These are phyloP conservation scores for Lemur catta DNA, from an alignment of 2,797 vertebrate genomes.

Conservation along the genomic window DNA sequence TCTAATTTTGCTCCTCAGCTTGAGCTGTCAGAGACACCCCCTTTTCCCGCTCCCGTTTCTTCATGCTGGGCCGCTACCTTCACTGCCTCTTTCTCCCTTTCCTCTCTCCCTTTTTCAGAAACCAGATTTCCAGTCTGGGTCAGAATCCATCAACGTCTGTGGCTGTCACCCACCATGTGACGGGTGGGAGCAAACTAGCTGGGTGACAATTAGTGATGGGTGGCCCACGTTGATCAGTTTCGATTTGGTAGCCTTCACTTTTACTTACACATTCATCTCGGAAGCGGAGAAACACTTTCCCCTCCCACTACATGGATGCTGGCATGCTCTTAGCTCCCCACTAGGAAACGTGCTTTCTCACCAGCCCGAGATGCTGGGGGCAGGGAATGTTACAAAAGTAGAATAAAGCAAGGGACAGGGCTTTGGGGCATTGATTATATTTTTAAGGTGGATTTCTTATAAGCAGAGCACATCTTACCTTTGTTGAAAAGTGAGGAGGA, in stretches of 20 bases:
- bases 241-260: slow-evolving; percentile 78
- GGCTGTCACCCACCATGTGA: slow-evolving; percentile 75
- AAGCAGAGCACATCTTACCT: not conserved
- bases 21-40: slow-evolving; percentile 79
- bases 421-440: rapidly evolving
- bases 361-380: no score
- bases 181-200: slow-evolving; percentile 54
- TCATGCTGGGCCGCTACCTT: slow-evolving; percentile 45
- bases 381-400: not conserved
- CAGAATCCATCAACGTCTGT: slow-evolving; percentile 75
- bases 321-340: not conserved
- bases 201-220: slow-evolving; percentile 75
- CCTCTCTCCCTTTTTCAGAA: not conserved
- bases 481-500: not conserved
- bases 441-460: not conserved
- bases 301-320: not conserved
- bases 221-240: slow-evolving; percentile 77
- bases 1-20: slow-evolving; percentile 80
- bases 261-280: slow-evolving; percentile 58
- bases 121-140: slow-evolving; percentile 75
- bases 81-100: not conserved
- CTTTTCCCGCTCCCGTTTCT: slow-evolving; percentile 57
- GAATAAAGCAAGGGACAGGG: not conserved
- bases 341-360: not conserved
- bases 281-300: not conserved